These are phyloP conservation scores for Rhynchonycteris naso DNA, from an alignment of 2,797 vertebrate genomes.

Conservation along the genomic window DNA sequence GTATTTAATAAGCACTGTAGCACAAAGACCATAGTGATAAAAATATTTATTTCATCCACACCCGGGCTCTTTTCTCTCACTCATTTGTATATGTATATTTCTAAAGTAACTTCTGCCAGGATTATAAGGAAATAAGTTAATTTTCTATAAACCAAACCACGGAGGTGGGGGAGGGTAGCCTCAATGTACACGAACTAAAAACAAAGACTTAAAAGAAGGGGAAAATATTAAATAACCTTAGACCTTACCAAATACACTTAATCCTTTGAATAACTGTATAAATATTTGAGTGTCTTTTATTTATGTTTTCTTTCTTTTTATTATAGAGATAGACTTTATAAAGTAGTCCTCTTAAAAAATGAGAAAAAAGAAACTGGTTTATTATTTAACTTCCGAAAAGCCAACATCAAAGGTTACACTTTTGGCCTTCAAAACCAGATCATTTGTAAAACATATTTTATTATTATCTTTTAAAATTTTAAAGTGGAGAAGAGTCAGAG, in stretches of 20 bases:
- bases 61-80: not conserved
- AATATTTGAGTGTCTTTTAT: constrained; percentile 86
- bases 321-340: constrained; percentile 84
- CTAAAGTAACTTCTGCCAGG: constrained; percentile 55
- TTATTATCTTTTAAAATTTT: constrained; percentile 51
- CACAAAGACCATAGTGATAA: not conserved
- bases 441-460: constrained; percentile 82
- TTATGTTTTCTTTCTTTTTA: constrained; percentile 86
- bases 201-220: constrained; percentile 72
- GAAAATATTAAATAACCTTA: constrained; percentile 81
- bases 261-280: constrained; percentile 84
- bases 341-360: constrained; percentile 40
- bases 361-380: constrained; percentile 72
- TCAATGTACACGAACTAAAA: constrained; percentile 72
- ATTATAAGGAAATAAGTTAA: constrained; percentile 55
- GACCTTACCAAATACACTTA: constrained; percentile 84
- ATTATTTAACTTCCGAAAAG: constrained; percentile 86
- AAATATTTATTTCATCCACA: constrained; percentile 14
- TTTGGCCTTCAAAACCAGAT: constrained; percentile 81
- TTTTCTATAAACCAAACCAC: constrained; percentile 67
- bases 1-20: not conserved
- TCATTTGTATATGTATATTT: constrained; percentile 57
- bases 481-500: constrained; percentile 80
- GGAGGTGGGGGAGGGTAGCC: constrained; percentile 47
- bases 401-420: constrained; percentile 84